Evolutionary conservation across 2,888 invertebrate genomes (phyloP), one percentile per base, ranked within the genome.

Genomic region (Caenorhabditis sp.): DNA sequence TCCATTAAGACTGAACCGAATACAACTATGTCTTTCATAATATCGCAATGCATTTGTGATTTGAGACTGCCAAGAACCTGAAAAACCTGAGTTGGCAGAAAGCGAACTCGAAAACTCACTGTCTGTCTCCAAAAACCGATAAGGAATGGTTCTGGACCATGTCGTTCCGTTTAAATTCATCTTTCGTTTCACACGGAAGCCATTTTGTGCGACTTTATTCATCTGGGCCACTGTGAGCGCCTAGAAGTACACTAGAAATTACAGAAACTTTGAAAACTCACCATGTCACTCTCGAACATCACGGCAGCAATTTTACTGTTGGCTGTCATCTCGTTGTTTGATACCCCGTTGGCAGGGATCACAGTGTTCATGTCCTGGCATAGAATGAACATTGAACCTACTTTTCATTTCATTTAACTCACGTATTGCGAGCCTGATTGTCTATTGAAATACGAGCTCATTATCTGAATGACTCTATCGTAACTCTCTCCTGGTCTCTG

Each of bases 21-120:
- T 77, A 41, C 87, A 87, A 7, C 83, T 88, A 30, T 85, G 76
- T 20, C 73, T 43, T 46, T 85, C 78, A 81, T 84, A 87, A 26
- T 82, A 55, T 11, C 72, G 32, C 8, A 87, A 52, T 1, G 85
- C 85, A 27, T 79, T 66, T 24, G 81, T 78, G 22, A 88, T 84
- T 46, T 65, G 74, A 11, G 46, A 52, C 46, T 82, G 81, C 84
- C 84, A 84, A n/a, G 43, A 62, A 7, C 53, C 80, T 82, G 48
- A 52, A 81, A 55, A 26, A 63, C 2, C 11, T 13, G 13, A 15
- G 20, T 45, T 7, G 15, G 22, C n/a, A 37, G n/a, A 39, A 17
- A 27, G 11, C 13, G 26, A 52, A 27, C n/a, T n/a, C 22, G 1
- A 13, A 7, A 27, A 43, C 11, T 22, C 32, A 80, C 82, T 41